phyloP scores from a whole-genome alignment of 2,113 vertebrate species.

The Vulpes vulpes region DNA sequence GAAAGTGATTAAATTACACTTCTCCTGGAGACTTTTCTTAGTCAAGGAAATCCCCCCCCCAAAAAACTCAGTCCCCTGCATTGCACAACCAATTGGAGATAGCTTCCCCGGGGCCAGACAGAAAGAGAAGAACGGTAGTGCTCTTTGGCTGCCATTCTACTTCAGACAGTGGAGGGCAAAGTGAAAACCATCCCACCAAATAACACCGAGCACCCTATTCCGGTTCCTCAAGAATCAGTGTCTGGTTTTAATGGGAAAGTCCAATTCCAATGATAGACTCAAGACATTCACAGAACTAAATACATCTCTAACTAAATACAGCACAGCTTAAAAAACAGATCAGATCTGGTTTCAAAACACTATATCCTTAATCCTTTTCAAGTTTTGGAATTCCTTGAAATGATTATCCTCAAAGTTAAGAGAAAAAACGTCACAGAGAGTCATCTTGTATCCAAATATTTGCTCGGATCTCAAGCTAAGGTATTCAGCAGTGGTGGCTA shows the following conservation, averaged over 20 bases:
- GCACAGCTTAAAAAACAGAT: conserved; percentile 81
- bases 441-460: conserved; percentile 63
- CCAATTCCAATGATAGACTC: conserved; percentile 77
- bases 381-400: conserved; percentile 72
- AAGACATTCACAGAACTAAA: conserved; percentile 81
- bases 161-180: conserved; percentile 26
- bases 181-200: conserved; percentile 20
- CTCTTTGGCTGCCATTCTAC: neutral
- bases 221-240: conserved; percentile 47
- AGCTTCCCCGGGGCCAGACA: neutral
- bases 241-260: conserved; percentile 78
- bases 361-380: conserved; percentile 76
- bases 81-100: neutral
- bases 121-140: neutral
- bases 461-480: conserved; percentile 56
- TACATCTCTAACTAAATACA: conserved; percentile 77
- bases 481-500: neutral
- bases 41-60: neutral
- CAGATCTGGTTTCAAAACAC: conserved; percentile 78
- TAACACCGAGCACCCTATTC: conserved; percentile 7
- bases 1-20: conserved; percentile 24
- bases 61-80: neutral
- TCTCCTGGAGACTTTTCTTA: conserved; percentile 19
- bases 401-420: conserved; percentile 42
- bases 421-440: conserved; percentile 48